Base-by-base conservation (phyloP, 2,797 vertebrate genomes). In the Salarias fasciatus region DNA sequence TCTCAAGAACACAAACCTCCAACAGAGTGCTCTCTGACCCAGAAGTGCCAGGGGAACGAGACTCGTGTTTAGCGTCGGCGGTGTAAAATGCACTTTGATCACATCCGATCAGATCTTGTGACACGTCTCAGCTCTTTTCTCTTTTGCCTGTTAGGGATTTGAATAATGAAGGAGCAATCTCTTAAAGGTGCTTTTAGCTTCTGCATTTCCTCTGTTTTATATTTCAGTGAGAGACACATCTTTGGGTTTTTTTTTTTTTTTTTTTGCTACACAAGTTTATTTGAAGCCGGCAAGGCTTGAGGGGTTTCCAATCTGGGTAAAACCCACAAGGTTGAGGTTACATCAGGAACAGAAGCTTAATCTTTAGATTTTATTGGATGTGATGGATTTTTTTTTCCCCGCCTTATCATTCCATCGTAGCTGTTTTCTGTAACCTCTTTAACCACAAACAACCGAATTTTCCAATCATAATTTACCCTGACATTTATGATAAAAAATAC, bases 71-170 rank as follows among this genome's bases (percentile, higher is more conserved):
- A 83, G 36, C 63, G 42, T 37, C 66, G 15, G 54, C 64, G 36
- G 75, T 87, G 63, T 60, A 72, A 80, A 67, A 88, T 82, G 69
- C 83, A 73, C 83, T 87, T 89, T 88, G 72, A 88, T 86, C 62
- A 64, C 37, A 8, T 75, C 79, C 83, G 79, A 84, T 89, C 75
- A 79, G 69, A 80, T 79, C 71, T 63, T 82, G 73, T 77, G 79
- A 85, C 79, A 85, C 56, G 75, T 83, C 48, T 29, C 41, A 35
- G 18, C 59, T 65, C 50, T 47, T 9, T 42, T 80, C 58, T 48
- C 54, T 65, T 69, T 54, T 69, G 69, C 75, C 85, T 67, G 52
- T 72, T 78, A 64, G 77, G 77, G 75, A 70, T 87, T 69, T 86
- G 50, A 87, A 89, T 85, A 86, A 86, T 82, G 63, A 81, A 85